Base-by-base conservation (phyloP, 2,888 invertebrate genomes). In the Selenia dentaria region DNA sequence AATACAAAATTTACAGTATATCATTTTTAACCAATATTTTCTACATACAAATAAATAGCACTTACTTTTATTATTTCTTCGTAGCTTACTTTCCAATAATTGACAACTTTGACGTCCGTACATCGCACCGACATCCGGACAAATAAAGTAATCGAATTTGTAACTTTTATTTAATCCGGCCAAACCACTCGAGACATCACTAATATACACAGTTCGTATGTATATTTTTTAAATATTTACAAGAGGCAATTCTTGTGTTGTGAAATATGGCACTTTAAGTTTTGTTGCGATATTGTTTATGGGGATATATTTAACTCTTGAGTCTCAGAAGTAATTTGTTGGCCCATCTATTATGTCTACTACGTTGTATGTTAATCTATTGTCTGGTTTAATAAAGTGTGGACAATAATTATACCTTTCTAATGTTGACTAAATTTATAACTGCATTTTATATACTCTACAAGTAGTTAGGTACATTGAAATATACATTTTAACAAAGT, bases 221-320 rank as follows among this genome's bases (percentile, higher is more conserved):
- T 22, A 22, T 42, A 28, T 54, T 62, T 68, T 62, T 67, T 47
- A 63, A 59, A 63, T 57, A 54, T 59, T 62, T 59, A 57, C 57
- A 54, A 50, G 52, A 51, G 49, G 35, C 49, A 44, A 48, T 37
- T 52, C 34, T 51, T 46, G 34, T 43, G 44, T 39, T 51, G 42
- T 53, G 41, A 58, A 51, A 54, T 52, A 50, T 52, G 47, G 32
- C 28, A 28, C 42, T 32, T 57, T 38, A 31, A 40, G 36, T 42
- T 48, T 40, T 46, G 45, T 45, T 51, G 40, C 42, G 25, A 46
- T 41, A 32, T 47, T 47, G 40, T 47, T 47, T 47, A 40, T 41
- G 46, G 20, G 36, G 31, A 40, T 24, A 40, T 47, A 41, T 41
- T 41, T 47, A 47, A 41, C 46, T 36, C 18, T 29, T 9, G 13